Conservation (phyloP, 2,888 invertebrate genomes). For the Gymnoscelis rufifasciata region DNA sequence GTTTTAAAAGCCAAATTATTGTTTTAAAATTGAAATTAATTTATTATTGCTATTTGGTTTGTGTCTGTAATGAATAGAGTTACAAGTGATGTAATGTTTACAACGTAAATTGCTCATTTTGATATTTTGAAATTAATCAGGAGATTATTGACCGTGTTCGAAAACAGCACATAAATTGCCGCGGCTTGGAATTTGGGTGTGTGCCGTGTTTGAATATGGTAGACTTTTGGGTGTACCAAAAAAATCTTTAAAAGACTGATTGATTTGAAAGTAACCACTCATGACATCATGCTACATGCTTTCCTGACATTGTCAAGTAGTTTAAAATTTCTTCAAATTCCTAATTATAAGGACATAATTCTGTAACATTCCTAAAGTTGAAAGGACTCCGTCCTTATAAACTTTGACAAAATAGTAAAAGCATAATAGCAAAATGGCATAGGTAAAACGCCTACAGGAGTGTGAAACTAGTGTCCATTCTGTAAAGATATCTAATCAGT, state of each 20-base stretch:
- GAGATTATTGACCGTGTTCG: constrained; percentile 3
- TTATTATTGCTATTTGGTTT: constrained; percentile 11
- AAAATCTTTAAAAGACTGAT: constrained; percentile 6
- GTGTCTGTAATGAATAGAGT: constrained; percentile 10
- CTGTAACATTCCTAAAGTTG: constrained; percentile 55
- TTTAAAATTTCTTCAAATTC: constrained; percentile 67
- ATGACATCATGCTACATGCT: constrained; percentile 70
- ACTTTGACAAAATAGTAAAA: constrained; percentile 19
- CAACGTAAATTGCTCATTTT: constrained; percentile 11
- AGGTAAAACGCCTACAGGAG: constrained; percentile 30
- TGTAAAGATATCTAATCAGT: constrained; percentile 48
- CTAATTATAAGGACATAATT: constrained; percentile 65
- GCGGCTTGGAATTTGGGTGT: not conserved
- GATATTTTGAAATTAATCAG: constrained; percentile 20
- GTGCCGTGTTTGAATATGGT: not conserved
- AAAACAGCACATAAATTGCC: not conserved
- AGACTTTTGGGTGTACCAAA: constrained; percentile 1
- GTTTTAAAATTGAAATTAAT: constrained; percentile 17
- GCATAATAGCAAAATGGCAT: constrained; percentile 7
- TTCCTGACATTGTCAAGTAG: constrained; percentile 67
- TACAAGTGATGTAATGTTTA: constrained; percentile 4
- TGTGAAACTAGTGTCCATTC: constrained; percentile 61
- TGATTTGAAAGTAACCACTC: constrained; percentile 29
- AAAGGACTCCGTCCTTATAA: constrained; percentile 56
- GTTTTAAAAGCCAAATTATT: constrained; percentile 31